Percentiles rank a stretch among this genome's conserved stretches.
Conservation (phyloP, 2,888 invertebrate genomes). For the Merodon equestris region DNA sequence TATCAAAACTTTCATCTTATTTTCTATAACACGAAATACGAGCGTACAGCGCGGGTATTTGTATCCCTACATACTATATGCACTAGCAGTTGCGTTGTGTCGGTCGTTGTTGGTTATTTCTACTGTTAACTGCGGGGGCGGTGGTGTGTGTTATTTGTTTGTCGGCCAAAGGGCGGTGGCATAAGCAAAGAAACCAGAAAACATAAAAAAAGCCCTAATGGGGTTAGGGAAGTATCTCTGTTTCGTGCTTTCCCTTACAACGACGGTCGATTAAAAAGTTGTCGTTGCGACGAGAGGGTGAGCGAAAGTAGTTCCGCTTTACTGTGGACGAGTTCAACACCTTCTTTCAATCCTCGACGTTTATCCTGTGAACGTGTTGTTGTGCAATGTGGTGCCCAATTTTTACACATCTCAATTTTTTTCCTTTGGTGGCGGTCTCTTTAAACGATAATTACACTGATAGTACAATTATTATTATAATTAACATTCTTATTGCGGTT, state of each 20-base stretch:
- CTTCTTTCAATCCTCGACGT: no score
- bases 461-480: constrained; percentile 51
- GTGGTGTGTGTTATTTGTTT: constrained; percentile 40
- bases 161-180: constrained; percentile 45
- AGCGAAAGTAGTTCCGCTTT: constrained; percentile 1
- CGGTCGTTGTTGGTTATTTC: no score
- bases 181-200: not conserved
- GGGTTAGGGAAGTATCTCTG: constrained; percentile 27
- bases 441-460: constrained; percentile 51
- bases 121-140: no score
- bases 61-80: no score
- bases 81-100: no score
- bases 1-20: constrained; percentile 53
- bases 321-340: not conserved
- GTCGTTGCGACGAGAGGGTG: not conserved
- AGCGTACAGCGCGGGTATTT: no score
- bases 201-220: constrained; percentile 39
- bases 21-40: constrained; percentile 38
- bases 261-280: constrained; percentile 28
- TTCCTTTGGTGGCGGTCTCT: constrained; percentile 36
- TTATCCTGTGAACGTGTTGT: no score
- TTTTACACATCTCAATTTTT: constrained; percentile 33
- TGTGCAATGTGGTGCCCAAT: constrained; percentile 46
- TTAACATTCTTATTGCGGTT: constrained; percentile 47
- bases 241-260: not conserved